phyloP scores from a whole-genome alignment of 2,797 vertebrate genomes.

The Cetoscarus ocellatus region DNA sequence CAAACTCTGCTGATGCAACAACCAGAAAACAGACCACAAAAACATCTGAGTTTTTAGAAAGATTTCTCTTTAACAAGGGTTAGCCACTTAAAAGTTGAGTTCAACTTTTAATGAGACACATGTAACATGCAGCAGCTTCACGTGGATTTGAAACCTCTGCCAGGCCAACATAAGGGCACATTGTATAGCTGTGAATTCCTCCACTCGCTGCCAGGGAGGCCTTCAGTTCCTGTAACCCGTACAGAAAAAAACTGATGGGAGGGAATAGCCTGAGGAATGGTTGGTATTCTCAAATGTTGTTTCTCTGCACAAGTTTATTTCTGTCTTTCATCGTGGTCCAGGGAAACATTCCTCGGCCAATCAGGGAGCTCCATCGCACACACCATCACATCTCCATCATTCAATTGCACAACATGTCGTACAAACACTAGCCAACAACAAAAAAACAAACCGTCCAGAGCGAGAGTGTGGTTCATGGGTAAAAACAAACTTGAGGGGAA shows the following conservation, averaged over 20 bases:
- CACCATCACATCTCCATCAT: conserved; percentile 40
- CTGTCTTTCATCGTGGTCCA: conserved; percentile 57
- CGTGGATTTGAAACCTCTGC: conserved; percentile 34
- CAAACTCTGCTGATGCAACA: conserved; percentile 20
- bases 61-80: conserved; percentile 5
- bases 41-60: conserved; percentile 2
- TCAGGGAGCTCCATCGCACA: conserved; percentile 44
- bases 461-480: neutral
- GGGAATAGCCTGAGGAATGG: conserved; percentile 77
- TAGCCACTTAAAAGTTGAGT: conserved; percentile 13
- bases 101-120: conserved; percentile 49
- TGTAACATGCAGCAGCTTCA: conserved; percentile 41
- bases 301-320: conserved; percentile 77
- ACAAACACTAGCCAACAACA: neutral
- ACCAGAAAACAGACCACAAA: neutral
- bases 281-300: conserved; percentile 81
- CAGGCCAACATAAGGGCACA: conserved; percentile 63
- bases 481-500: conserved; percentile 2
- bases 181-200: conserved; percentile 64
- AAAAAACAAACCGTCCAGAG: neutral
- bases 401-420: neutral
- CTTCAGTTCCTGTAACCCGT: conserved; percentile 56
- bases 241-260: conserved; percentile 59
- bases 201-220: conserved; percentile 49
- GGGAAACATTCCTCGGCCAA: conserved; percentile 54